These are phyloP conservation scores for Hedya salicella DNA, from an alignment of 2,888 invertebrate species.

Conservation along the genomic window DNA sequence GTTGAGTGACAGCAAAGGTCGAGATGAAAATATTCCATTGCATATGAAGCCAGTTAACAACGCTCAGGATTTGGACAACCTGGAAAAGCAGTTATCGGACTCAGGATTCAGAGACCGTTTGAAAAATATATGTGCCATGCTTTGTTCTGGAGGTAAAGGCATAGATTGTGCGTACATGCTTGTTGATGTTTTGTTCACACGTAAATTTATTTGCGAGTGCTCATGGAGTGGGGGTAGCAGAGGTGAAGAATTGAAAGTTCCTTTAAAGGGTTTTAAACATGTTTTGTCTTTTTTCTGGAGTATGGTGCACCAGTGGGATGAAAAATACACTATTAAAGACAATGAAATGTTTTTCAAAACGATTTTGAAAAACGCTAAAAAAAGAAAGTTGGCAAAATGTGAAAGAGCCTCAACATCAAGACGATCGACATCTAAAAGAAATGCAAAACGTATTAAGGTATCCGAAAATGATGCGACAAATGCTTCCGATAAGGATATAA, in stretches of 20 bases:
- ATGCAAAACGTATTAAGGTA: constrained; percentile 11
- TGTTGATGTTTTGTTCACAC: constrained; percentile 33
- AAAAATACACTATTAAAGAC: constrained; percentile 19
- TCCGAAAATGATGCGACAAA: constrained; percentile 2
- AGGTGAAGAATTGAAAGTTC: constrained; percentile 29
- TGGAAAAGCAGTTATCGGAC: constrained; percentile 41
- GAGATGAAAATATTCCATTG: constrained; percentile 38
- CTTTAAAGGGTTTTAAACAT: constrained; percentile 31
- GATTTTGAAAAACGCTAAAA: constrained; percentile 30
- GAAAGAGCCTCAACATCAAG: constrained; percentile 23
- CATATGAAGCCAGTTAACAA: constrained; percentile 39
- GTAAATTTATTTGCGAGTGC: constrained; percentile 25
- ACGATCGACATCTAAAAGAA: constrained; percentile 8
- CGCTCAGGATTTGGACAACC: constrained; percentile 38
- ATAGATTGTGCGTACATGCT: constrained; percentile 37
- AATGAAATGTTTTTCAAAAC: constrained; percentile 36
- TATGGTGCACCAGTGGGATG: constrained; percentile 31
- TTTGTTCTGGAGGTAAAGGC: constrained; percentile 38
- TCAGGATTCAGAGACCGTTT: constrained; percentile 31
- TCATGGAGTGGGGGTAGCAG: constrained; percentile 39
- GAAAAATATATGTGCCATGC: constrained; percentile 37
- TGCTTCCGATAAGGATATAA: constrained; percentile 1
- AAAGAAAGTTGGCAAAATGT: constrained; percentile 21
- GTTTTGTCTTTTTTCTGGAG: constrained; percentile 34
- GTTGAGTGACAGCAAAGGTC: constrained; percentile 38